Conservation (phyloP, 2,888 invertebrate species). For the Tribolium freemani region DNA sequence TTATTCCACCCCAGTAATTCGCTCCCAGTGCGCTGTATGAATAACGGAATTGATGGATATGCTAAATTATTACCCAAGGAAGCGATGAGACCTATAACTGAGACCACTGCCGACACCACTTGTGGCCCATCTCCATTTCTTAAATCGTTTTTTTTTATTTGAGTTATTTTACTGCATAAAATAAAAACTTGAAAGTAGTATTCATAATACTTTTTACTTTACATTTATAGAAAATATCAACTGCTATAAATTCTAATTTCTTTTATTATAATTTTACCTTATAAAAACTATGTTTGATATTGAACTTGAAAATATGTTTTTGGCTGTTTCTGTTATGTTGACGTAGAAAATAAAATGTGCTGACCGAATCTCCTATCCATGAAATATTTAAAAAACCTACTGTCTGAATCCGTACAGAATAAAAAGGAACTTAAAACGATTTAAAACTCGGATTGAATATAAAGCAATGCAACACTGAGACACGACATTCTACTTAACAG, state of each 20-base stretch:
- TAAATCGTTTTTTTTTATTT: not conserved
- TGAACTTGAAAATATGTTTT: no score
- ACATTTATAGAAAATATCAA: no score
- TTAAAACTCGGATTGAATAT: conserved; percentile 49
- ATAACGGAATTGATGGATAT: conserved; percentile 34
- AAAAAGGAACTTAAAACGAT: conserved; percentile 50
- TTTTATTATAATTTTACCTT: no score
- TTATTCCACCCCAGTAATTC: conserved; percentile 42
- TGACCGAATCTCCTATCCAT: conserved; percentile 11
- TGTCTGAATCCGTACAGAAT: conserved; percentile 50
- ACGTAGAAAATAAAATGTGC: not conserved
- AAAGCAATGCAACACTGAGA: conserved; percentile 37
- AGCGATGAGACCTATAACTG: not conserved
- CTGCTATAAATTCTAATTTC: no score
- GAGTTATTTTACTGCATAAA: not conserved
- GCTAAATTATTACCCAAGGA: conserved; percentile 10
- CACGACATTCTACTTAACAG: conserved; percentile 8
- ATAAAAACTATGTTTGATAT: no score
- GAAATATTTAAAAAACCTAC: conserved; percentile 49
- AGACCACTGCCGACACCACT: conserved; percentile 7
- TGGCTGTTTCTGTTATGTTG: no score
- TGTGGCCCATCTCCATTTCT: not conserved
- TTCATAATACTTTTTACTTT: not conserved
- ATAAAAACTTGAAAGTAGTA: not conserved
- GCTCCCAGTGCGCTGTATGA: conserved; percentile 8